Base-by-base conservation (phyloP, 64 coral and sea anemone species). In the Stichodactyla mertensii region DNA sequence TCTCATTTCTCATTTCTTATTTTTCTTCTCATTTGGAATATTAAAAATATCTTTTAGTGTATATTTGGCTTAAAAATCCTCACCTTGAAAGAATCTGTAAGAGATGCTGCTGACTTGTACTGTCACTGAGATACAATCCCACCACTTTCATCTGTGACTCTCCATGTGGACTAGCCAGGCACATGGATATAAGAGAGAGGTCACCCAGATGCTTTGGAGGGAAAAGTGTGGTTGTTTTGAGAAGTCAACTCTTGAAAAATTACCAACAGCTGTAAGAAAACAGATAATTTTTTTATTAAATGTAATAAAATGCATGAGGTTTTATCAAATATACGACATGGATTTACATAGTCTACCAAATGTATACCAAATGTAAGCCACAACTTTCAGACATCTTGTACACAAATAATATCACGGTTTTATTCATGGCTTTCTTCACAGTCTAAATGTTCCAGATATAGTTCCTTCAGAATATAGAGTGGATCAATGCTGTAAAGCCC, bases 191-290 rank as follows among this genome's bases (percentile, higher is more conserved):
- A 11, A 5, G 52, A 4, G 81, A n/a, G 19, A 83, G 10, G 6
- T 83, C 4, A 55, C 83, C 8, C 55, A 85, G 31, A 13, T 61
- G 12, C 56, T 85, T 6, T 83, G 81, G 81, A 22, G 81, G 6
- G 10, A 83, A 11, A 83, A 83, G 18, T 14, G 18, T n/a, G 81
- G 81, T 11, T 83, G 51, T 83, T 83, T 83, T 83, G 81, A 83
- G 55, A 53, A 83, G 23, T 55, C 81, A n/a, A n/a, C 52, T n/a
- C n/a, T 55, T 83, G 52, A 22, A 4, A 83, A 83, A 56, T 55
- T 20, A 52, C 81, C 81, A 55, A 55, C 10, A 19, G 15, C 14
- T 52, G 81, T 83, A 83, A 71, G 67, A 14, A 67, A 28, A 45
- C 36, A 45, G 36, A 45, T 45, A 2, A 4, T 45, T 45, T 45